Evolutionary conservation across 2,797 vertebrate genomes (phyloP).

Genomic region (Huso huso): DNA sequence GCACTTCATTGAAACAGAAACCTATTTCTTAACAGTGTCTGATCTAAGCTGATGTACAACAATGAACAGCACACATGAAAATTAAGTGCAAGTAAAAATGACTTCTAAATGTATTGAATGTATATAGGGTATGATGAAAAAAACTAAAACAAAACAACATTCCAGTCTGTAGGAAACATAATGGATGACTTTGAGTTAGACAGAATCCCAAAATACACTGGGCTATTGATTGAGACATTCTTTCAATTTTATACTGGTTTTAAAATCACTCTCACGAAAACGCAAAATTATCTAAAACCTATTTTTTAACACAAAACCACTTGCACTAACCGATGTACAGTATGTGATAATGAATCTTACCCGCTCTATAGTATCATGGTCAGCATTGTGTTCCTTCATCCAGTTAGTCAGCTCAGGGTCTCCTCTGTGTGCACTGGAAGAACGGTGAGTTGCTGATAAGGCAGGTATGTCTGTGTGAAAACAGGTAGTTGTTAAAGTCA

Average conservation of each 20-base stretch:
- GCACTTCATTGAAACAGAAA: neutral
- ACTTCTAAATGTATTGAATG: too few species aligned
- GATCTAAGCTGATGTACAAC: too few species aligned
- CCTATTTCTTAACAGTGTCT: neutral
- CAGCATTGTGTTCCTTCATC: slow-evolving; percentile 73
- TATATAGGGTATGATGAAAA: too few species aligned
- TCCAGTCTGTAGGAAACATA: neutral
- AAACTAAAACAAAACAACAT: too few species aligned
- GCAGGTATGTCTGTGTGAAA: slow-evolving; percentile 59
- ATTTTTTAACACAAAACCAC: neutral
- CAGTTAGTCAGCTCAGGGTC: slow-evolving; percentile 75
- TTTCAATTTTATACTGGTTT: too few species aligned
- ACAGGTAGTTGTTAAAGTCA: neutral
- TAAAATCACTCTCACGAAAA: too few species aligned
- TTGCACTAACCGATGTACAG: neutral
- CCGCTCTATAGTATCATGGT: slow-evolving; percentile 77
- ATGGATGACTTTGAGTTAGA: neutral
- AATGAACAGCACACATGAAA: too few species aligned
- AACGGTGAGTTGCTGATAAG: slow-evolving; percentile 42
- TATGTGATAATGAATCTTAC: slow-evolving; percentile 50
- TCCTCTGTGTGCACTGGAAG: slow-evolving; percentile 36
- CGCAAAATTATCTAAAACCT: too few species aligned
- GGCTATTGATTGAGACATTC: too few species aligned
- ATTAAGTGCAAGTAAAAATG: too few species aligned
- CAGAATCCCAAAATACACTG: too few species aligned